Conservation (phyloP, 2,797 vertebrate genomes). For the Australoheros facetus region DNA sequence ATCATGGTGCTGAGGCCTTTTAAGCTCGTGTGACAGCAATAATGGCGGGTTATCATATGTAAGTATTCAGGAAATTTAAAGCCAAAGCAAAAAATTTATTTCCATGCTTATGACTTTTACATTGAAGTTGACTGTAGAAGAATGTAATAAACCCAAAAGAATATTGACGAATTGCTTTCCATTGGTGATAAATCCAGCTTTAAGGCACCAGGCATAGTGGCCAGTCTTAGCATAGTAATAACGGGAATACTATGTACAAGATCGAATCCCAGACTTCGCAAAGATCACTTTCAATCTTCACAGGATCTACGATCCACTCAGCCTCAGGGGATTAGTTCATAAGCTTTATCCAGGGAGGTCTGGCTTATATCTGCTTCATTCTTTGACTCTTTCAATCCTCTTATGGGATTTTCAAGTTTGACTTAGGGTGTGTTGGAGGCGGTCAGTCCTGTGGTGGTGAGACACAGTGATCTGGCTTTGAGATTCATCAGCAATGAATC, state of each 20-base stretch:
- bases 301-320: conserved; percentile 31
- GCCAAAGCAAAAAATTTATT: conserved; percentile 46
- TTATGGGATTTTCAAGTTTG: conserved; percentile 50
- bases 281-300: conserved; percentile 31
- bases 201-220: conserved; percentile 1
- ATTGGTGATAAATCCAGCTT: conserved; percentile 3
- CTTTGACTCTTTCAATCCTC: conserved; percentile 45
- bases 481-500: conserved; percentile 15
- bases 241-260: conserved; percentile 3
- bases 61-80: conserved; percentile 43
- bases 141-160: conserved; percentile 10
- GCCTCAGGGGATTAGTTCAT: conserved; percentile 11
- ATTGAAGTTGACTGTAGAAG: conserved; percentile 1
- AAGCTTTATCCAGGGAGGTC: conserved; percentile 43
- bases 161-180: not conserved
- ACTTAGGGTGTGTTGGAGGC: conserved; percentile 39
- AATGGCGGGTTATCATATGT: conserved; percentile 65
- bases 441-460: conserved; percentile 51
- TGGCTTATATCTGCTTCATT: conserved; percentile 39
- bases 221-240: conserved; percentile 5
- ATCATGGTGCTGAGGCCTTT: conserved; percentile 51
- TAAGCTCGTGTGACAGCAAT: conserved; percentile 55
- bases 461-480: conserved; percentile 36
- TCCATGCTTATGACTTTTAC: conserved; percentile 20
- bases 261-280: conserved; percentile 18